Evolutionary conservation across 2,888 invertebrate genomes (phyloP).

Genomic region (Chrysolina haemoptera): DNA sequence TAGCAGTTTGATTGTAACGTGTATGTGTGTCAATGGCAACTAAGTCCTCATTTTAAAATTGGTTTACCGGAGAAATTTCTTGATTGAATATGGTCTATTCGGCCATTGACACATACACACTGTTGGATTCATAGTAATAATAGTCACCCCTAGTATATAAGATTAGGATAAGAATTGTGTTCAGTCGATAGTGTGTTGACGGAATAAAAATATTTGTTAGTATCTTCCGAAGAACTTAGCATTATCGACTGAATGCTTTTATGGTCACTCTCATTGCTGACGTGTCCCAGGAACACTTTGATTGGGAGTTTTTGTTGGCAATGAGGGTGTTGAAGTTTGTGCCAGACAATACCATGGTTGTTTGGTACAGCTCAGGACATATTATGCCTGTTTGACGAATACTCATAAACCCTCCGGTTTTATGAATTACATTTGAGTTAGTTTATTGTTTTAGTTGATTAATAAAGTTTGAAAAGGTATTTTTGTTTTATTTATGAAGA

Average conservation of each 20-base stretch:
- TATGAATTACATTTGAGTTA: neutral
- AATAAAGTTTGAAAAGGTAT: neutral
- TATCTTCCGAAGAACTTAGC: neutral
- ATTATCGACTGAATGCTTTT: neutral
- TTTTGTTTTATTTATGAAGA: neutral
- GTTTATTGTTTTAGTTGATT: neutral
- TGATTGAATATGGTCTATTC: too few species aligned
- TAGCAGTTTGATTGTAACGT: too few species aligned
- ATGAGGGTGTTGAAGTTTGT: neutral
- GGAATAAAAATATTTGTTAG: neutral
- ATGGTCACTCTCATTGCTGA: neutral
- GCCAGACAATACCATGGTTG: neutral
- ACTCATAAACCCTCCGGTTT: neutral
- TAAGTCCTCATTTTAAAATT: too few species aligned
- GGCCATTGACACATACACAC: too few species aligned
- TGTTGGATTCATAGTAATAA: neutral
- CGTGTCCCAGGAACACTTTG: neutral
- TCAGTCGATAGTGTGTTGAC: neutral
- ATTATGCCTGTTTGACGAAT: conserved; percentile 3
- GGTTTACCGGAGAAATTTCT: too few species aligned
- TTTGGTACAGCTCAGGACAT: neutral
- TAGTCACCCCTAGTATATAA: neutral
- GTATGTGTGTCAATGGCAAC: too few species aligned
- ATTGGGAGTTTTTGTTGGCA: neutral
- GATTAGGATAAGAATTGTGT: neutral